Conservation (phyloP, 1,140 invertebrate species). For the Babylonia areolata region DNA sequence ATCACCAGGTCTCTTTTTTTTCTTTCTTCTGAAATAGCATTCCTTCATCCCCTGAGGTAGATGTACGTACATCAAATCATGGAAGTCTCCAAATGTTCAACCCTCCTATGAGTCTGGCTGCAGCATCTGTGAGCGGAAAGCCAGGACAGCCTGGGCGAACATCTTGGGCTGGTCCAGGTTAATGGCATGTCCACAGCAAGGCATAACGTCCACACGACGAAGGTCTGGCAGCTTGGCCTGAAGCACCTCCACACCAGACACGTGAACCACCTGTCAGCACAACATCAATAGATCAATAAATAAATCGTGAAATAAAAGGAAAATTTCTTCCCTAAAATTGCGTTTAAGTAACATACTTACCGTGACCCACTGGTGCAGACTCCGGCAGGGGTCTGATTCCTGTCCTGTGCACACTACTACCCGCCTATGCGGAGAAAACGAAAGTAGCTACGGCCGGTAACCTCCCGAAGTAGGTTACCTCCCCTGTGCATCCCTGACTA, state of each 20-base stretch:
- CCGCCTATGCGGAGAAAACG: too few species aligned
- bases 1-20: too few species aligned
- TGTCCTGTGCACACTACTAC: too few species aligned
- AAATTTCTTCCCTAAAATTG: too few species aligned
- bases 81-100: too few species aligned
- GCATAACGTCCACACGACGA: conserved; percentile 53
- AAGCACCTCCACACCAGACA: conserved; percentile 59
- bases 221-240: conserved; percentile 55
- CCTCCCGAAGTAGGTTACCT: too few species aligned
- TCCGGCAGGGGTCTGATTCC: too few species aligned
- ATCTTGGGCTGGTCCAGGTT: conserved; percentile 53
- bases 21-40: too few species aligned
- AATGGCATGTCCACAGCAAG: conserved; percentile 60
- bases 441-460: too few species aligned
- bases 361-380: too few species aligned
- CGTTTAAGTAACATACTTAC: too few species aligned
- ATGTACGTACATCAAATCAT: neutral
- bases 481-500: too few species aligned
- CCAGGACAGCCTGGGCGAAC: conserved; percentile 31
- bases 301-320: neutral
- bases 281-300: neutral
- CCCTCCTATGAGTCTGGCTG: neutral
- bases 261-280: conserved; percentile 58
- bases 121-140: neutral
- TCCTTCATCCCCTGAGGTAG: neutral